These are phyloP conservation scores for Vidua chalybeata DNA, from an alignment of 2,113 vertebrate genomes.

Conservation along the genomic window DNA sequence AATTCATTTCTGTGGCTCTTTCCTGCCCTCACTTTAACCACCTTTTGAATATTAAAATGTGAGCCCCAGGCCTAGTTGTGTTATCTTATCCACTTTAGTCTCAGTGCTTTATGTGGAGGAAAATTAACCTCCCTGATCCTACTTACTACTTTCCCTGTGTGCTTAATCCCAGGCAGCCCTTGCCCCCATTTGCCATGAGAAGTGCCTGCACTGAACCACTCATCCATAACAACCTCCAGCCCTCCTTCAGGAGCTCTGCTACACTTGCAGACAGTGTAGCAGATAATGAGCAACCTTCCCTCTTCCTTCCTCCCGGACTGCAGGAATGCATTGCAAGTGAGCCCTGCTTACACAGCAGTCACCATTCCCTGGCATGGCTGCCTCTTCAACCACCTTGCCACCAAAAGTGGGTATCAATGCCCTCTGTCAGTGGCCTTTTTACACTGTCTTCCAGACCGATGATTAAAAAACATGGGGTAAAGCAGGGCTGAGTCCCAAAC, in stretches of 20 bases:
- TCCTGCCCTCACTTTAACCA: conserved; percentile 45
- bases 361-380: not conserved
- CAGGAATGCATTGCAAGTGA: not conserved
- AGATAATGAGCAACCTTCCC: fast-evolving
- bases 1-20: conserved; percentile 62
- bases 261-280: not conserved
- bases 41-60: conserved; percentile 67
- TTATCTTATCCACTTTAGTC: conserved; percentile 55
- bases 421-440: not conserved
- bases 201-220: not conserved
- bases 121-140: conserved; percentile 52
- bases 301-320: not conserved
- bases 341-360: not conserved
- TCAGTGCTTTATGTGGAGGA: conserved; percentile 8
- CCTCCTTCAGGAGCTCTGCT: not conserved
- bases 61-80: conserved; percentile 34
- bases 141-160: not conserved
- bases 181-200: not conserved
- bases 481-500: not conserved
- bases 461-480: not conserved
- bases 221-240: not conserved
- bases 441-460: not conserved
- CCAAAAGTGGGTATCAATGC: not conserved
- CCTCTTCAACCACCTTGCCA: not conserved
- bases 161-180: not conserved